Evolutionary conservation across 2,113 vertebrate genomes (phyloP).

Genomic region (Macheiramphus alcinus): DNA sequence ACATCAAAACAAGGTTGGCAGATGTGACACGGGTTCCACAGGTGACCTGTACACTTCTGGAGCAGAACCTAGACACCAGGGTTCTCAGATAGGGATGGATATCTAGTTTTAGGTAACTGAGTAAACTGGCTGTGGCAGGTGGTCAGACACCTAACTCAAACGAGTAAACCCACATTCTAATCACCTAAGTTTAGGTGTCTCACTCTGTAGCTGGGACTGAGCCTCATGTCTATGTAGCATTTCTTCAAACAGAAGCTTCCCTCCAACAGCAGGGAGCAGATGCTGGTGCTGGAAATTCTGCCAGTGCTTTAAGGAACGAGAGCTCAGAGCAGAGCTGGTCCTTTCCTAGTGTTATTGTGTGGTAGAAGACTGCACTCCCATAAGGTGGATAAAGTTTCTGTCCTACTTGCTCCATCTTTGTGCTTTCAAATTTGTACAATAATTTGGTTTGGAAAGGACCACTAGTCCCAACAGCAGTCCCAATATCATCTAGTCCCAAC

Average conservation of each 20-base stretch:
- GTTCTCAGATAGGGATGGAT: background rate
- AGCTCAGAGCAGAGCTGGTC: background rate
- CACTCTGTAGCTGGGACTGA: background rate
- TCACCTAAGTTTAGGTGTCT: background rate
- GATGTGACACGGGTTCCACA: background rate
- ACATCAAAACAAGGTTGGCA: background rate
- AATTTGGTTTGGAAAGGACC: background rate
- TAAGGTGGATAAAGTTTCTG: background rate
- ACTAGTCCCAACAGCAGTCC: background rate
- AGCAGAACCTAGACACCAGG: background rate
- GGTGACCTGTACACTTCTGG: background rate
- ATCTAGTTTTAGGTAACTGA: background rate
- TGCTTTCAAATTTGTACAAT: background rate
- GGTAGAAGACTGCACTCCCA: rapidly evolving
- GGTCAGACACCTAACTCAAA: background rate
- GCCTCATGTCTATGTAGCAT: background rate
- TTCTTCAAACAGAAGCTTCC: background rate
- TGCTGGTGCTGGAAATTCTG: background rate
- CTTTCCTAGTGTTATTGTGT: background rate
- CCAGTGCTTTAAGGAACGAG: background rate
- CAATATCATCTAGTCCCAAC: background rate
- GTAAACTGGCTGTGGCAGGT: background rate
- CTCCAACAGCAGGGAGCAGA: background rate
- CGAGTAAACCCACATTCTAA: background rate
- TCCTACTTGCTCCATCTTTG: background rate